These are phyloP conservation scores for Poeciliopsis paucimaculata DNA, from an alignment of 2,797 vertebrate species.

Conservation along the genomic window DNA sequence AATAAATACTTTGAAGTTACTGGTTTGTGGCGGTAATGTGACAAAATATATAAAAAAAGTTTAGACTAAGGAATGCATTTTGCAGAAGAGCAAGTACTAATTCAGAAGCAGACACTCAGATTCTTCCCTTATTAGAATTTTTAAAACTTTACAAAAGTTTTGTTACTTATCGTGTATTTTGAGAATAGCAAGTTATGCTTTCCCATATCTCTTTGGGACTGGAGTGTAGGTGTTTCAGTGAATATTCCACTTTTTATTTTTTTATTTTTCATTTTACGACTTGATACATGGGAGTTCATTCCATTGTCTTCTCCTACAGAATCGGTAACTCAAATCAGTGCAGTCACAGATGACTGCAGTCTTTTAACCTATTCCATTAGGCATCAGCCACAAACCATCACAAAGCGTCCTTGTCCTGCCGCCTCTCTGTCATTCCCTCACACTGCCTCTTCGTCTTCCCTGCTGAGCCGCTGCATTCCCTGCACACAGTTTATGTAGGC, in stretches of 20 bases:
- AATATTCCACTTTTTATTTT: slow-evolving; percentile 29
- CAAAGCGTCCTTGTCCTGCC: slow-evolving; percentile 57
- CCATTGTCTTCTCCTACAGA: slow-evolving; percentile 27
- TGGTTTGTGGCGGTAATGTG: not conserved
- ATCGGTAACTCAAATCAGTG: slow-evolving; percentile 43
- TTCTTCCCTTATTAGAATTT: slow-evolving; percentile 4
- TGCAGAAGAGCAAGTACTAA: slow-evolving; percentile 1
- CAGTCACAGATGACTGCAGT: slow-evolving; percentile 34
- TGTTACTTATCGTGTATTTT: slow-evolving; percentile 11
- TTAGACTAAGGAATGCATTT: not conserved
- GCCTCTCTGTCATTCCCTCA: slow-evolving; percentile 42
- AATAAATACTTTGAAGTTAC: not conserved
- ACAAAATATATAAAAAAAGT: not conserved
- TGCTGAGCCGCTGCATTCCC: slow-evolving; percentile 54
- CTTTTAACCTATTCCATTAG: slow-evolving; percentile 62
- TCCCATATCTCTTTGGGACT: slow-evolving; percentile 30
- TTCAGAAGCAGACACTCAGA: slow-evolving; percentile 10
- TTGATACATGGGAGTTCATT: slow-evolving; percentile 21
- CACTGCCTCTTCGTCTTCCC: slow-evolving; percentile 41
- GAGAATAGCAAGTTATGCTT: slow-evolving; percentile 24
- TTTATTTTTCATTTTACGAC: slow-evolving; percentile 38
- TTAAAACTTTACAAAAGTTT: slow-evolving; percentile 40
- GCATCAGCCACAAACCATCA: slow-evolving; percentile 58
- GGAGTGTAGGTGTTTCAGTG: slow-evolving; percentile 52
- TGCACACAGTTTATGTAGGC: slow-evolving; percentile 59